Evolutionary conservation across 2,113 vertebrate genomes (phyloP), one percentile per base, ranked within the genome.

Genomic region (Capricornis sumatraensis): DNA sequence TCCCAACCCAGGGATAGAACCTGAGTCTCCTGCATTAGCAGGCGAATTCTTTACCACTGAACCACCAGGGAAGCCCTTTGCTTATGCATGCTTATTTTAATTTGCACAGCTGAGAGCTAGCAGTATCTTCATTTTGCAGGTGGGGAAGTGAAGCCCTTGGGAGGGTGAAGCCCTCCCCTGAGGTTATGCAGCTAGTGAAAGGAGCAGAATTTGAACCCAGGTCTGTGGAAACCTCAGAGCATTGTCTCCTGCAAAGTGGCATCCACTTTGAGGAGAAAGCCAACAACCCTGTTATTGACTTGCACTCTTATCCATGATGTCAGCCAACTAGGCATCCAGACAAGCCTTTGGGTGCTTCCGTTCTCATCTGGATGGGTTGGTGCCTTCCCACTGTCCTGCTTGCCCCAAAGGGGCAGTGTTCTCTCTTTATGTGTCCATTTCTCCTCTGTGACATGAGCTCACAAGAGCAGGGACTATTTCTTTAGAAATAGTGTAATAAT

Each of bases 281-380:
- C 0, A 12, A 10, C 5, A 5, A 11, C 28, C 28, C 57, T 33
- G 1, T 36, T n/a, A 21, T 2, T 36, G 19, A 21, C 4, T 43
- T 30, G 57, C 14, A 6, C 25, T 64, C 25, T 60, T 82, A 25
- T 53, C 64, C 36, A 17, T 28, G 57, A 40, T 3, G 43, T 43
- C 30, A 21, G 28, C 36, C 47, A 83, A 30, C 19, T 1, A n/a
- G n/a, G 8, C 21, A 2, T 36, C 55, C 50, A 23, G 62, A 76
- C 25, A 28, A 52, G 47, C n/a, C 47, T 1, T 0, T 3, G 30
- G 25, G 2, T 17, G 16, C 17, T 84, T 90, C 60, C n/a, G 0
- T n/a, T 74, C 76, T 52, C 25, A 19, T 3, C 55, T 36, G 67
- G 25, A 8, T 57, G 30, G 13, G 16, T 1, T 17, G 23, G 17